A percentile compares a stretch with the other conserved stretches of the same genome.
Evolutionary conservation across 2,113 vertebrate genomes (phyloP).

Genomic region (Sinocyclocheilus maitianheensis): DNA sequence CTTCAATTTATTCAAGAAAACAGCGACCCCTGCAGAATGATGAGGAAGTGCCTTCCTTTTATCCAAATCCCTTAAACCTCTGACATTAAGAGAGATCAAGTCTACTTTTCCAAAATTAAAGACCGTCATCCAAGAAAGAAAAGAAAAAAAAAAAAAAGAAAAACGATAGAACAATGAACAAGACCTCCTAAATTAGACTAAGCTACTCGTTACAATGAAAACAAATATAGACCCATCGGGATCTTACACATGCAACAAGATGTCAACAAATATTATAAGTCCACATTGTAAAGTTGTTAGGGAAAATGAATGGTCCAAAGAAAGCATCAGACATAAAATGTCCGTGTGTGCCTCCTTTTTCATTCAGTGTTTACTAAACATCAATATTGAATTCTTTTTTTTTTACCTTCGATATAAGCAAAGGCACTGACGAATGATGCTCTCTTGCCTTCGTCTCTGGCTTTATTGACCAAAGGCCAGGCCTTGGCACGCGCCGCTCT

Average conservation of each 20-base stretch:
- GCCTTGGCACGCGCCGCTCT: too few species aligned
- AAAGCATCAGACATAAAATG: background rate
- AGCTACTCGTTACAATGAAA: background rate
- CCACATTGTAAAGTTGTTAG: background rate
- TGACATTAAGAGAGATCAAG: background rate
- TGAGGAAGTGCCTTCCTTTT: constrained; percentile 4
- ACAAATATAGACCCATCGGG: background rate
- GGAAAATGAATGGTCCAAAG: background rate
- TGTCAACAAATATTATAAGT: background rate
- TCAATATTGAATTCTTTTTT: too few species aligned
- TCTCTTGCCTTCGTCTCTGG: background rate
- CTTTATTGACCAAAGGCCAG: background rate
- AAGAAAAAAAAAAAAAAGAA: background rate
- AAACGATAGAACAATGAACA: background rate
- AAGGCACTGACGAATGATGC: background rate
- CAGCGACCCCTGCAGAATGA: background rate
- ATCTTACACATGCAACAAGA: background rate
- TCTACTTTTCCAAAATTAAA: background rate
- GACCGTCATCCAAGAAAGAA: background rate
- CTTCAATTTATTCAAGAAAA: background rate
- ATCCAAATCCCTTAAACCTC: background rate
- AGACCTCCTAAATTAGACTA: background rate
- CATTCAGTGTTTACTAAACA: background rate
- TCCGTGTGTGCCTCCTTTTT: background rate
- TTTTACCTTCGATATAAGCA: constrained; percentile 15